Conservation (phyloP, 2,888 invertebrate species). For the Boloria euphrosyne region DNA sequence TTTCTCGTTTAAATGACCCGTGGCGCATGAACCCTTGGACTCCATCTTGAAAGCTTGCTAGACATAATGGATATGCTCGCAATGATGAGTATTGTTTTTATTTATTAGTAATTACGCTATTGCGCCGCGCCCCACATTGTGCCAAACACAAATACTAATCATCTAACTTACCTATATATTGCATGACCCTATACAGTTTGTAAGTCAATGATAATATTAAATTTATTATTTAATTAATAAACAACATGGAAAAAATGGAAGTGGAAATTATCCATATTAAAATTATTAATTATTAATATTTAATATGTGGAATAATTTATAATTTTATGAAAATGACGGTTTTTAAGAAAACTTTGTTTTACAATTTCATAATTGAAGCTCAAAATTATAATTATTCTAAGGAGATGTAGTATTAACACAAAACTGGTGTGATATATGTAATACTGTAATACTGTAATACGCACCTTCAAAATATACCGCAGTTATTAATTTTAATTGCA, state of each 20-base stretch:
- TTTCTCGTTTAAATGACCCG: conserved; percentile 81
- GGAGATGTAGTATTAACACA: not conserved
- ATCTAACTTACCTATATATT: not conserved
- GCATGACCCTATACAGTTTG: not conserved
- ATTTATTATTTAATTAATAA: no score
- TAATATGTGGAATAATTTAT: no score
- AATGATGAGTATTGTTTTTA: conserved; percentile 82
- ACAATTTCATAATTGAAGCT: no score
- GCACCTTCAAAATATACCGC: not conserved
- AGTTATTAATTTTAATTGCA: conserved; percentile 23
- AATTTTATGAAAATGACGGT: no score
- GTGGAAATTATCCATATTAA: no score
- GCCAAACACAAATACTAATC: conserved; percentile 27
- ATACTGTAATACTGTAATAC: no score
- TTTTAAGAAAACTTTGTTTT: no score
- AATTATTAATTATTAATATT: no score
- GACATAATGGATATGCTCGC: conserved; percentile 75
- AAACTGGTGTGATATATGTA: no score
- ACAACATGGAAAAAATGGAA: no score
- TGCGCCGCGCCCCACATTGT: conserved; percentile 24
- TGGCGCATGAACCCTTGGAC: conserved; percentile 72
- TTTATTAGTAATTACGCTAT: conserved; percentile 55
- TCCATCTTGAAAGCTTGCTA: conserved; percentile 71
- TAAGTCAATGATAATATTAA: not conserved
- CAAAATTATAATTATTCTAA: no score